These are phyloP conservation scores for Fulica atra DNA, from an alignment of 2,113 vertebrate species.

Conservation along the genomic window DNA sequence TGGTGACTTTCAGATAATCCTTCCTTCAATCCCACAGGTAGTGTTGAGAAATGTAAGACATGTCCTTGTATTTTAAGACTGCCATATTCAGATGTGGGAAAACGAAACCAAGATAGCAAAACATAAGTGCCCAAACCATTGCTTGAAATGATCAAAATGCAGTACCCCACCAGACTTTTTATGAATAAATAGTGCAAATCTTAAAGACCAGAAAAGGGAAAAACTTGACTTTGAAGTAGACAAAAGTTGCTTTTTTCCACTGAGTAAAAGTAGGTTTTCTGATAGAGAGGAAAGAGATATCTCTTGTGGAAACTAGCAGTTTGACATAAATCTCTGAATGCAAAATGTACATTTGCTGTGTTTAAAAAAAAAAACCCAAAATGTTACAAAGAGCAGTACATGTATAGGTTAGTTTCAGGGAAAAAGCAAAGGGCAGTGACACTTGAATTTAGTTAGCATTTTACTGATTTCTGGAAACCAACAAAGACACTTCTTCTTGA, in stretches of 20 bases:
- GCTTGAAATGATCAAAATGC: not conserved
- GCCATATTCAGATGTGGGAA: not conserved
- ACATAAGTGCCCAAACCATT: not conserved
- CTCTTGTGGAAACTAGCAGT: not conserved
- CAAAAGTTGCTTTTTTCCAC: not conserved
- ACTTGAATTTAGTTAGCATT: not conserved
- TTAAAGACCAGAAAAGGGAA: not conserved
- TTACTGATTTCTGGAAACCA: not conserved
- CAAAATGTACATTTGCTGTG: not conserved
- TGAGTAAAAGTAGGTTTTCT: not conserved
- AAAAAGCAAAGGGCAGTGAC: not conserved
- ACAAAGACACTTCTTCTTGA: not conserved
- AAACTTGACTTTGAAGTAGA: not conserved
- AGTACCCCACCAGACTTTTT: not conserved
- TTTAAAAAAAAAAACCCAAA: not conserved
- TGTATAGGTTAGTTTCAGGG: not conserved
- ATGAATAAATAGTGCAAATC: not conserved
- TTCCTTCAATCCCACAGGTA: not conserved
- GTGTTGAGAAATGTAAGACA: not conserved
- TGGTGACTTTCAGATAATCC: not conserved
- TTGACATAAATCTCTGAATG: not conserved
- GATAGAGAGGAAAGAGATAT: not conserved
- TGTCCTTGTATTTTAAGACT: not conserved
- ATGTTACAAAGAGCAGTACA: not conserved
- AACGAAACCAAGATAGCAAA: not conserved